Evolutionary conservation across 2,888 invertebrate species (phyloP).

Genomic region (Diarsia dahlii): DNA sequence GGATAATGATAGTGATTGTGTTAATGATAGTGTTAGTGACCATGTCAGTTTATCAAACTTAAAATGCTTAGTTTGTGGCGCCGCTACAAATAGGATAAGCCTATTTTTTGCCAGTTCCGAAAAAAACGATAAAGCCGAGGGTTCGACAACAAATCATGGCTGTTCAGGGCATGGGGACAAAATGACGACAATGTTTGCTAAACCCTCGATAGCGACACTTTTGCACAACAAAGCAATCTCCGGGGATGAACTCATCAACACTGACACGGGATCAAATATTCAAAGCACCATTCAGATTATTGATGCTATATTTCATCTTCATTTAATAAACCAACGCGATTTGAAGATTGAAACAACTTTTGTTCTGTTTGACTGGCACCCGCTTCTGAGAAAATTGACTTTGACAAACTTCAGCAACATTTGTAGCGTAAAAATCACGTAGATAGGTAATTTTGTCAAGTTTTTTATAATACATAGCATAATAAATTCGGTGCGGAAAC

Average conservation of each 20-base stretch:
- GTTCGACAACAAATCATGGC: constrained; percentile 77
- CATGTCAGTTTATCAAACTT: no score
- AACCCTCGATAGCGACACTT: constrained; percentile 71
- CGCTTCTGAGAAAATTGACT: constrained; percentile 56
- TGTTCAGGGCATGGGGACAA: constrained; percentile 72
- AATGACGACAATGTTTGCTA: constrained; percentile 75
- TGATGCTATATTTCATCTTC: constrained; percentile 70
- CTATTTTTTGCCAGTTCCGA: constrained; percentile 53
- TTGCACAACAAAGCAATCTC: constrained; percentile 73
- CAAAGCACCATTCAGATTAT: constrained; percentile 71
- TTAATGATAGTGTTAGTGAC: no score
- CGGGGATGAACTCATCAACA: constrained; percentile 74
- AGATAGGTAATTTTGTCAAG: constrained; percentile 51
- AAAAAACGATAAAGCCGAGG: constrained; percentile 63
- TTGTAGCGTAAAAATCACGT: constrained; percentile 55
- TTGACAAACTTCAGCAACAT: constrained; percentile 52
- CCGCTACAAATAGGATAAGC: constrained; percentile 45
- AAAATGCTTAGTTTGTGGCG: constrained; percentile 25
- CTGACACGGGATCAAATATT: constrained; percentile 76
- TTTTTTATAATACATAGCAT: constrained; percentile 50
- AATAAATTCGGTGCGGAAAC: constrained; percentile 40
- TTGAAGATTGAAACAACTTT: constrained; percentile 50
- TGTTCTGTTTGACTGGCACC: constrained; percentile 48
- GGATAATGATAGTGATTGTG: no score
- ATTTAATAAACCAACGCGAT: constrained; percentile 63